These are phyloP conservation scores for Trichomycterus rosablanca DNA, from an alignment of 2,113 vertebrate species.

Conservation along the genomic window DNA sequence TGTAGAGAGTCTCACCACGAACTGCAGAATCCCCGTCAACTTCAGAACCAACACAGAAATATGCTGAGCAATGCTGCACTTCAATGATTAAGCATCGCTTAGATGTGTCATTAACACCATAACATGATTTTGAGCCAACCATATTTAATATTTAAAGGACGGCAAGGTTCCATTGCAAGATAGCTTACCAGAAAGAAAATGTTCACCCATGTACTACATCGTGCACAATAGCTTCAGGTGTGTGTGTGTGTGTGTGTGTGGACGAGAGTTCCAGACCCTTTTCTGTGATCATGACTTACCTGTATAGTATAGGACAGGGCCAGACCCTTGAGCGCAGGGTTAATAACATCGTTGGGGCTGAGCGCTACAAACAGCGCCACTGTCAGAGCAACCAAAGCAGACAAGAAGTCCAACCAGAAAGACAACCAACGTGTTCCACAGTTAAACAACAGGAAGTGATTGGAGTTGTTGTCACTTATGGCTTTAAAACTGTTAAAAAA, in stretches of 20 bases:
- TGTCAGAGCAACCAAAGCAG: constrained; percentile 51
- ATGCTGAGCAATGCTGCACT: not conserved
- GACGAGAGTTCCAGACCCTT: too few species aligned
- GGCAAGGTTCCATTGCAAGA: too few species aligned
- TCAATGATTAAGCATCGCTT: too few species aligned
- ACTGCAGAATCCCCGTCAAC: constrained; percentile 73
- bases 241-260: not conserved
- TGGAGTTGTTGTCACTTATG: constrained; percentile 69
- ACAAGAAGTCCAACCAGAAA: constrained; percentile 67
- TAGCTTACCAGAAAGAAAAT: too few species aligned
- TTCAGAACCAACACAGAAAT: constrained; percentile 32
- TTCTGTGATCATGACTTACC: constrained; percentile 52
- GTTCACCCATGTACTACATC: too few species aligned
- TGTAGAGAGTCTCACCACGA: constrained; percentile 55
- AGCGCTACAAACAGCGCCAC: constrained; percentile 69
- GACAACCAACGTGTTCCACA: constrained; percentile 73
- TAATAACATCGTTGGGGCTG: constrained; percentile 52
- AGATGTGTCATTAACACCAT: too few species aligned
- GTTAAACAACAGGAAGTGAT: constrained; percentile 68
- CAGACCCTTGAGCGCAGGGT: constrained; percentile 68
- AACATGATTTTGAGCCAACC: too few species aligned
- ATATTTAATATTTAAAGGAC: too few species aligned
- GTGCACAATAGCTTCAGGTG: too few species aligned
- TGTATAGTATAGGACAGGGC: constrained; percentile 74
- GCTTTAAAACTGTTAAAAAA: constrained; percentile 64